Evolutionary conservation across 2,113 vertebrate genomes (phyloP).

Genomic region (Gymnorhina tibicen): DNA sequence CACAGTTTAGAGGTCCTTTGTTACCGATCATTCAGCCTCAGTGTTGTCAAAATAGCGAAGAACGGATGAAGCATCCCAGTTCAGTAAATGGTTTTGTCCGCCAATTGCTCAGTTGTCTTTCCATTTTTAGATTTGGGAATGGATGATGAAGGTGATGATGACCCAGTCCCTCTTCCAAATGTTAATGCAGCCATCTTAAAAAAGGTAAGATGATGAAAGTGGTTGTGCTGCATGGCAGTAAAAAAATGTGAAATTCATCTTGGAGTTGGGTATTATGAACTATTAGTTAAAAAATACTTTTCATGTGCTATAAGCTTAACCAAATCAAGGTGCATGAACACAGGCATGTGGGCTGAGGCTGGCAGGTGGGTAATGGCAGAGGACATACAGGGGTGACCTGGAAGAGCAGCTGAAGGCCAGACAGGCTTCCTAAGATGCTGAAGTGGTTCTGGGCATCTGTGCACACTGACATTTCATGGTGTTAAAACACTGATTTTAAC

Average conservation of each 20-base stretch:
- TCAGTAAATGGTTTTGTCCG: neutral
- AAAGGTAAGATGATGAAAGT: constrained; percentile 79
- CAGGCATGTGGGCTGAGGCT: neutral
- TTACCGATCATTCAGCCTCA: neutral
- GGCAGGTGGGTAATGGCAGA: neutral
- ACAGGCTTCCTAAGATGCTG: neutral
- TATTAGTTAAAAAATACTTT: neutral
- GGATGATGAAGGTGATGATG: constrained; percentile 99
- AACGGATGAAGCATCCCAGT: neutral
- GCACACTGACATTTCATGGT: neutral
- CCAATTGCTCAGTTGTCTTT: neutral
- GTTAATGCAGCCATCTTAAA: constrained; percentile 98
- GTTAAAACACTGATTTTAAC: neutral
- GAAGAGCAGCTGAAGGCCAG: neutral
- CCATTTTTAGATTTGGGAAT: constrained; percentile 90
- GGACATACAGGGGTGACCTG: neutral
- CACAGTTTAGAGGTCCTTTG: neutral
- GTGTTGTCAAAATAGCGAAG: neutral
- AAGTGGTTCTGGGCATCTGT: neutral
- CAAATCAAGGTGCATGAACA: neutral
- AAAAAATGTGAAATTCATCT: neutral
- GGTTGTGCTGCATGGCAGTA: neutral
- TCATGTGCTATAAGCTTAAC: neutral
- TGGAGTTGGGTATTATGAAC: neutral
- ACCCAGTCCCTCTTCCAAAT: constrained; percentile 97